Conservation (phyloP, 2,888 invertebrate genomes). For the Eilema sororculum region DNA sequence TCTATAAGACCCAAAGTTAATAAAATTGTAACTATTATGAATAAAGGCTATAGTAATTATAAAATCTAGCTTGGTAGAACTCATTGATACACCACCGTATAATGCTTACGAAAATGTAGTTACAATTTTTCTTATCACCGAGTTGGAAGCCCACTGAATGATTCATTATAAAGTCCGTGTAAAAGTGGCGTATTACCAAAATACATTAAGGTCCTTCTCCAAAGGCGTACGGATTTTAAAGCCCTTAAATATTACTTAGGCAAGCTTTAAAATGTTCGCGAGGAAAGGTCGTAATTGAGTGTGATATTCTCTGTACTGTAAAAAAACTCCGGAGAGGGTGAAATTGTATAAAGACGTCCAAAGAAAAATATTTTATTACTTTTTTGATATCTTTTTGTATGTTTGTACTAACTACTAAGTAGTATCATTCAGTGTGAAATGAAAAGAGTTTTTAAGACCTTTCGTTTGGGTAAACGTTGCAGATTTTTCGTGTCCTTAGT, state of each 20-base stretch:
- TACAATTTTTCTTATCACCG: not conserved
- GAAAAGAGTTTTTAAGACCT: constrained; percentile 6
- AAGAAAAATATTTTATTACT: constrained; percentile 36
- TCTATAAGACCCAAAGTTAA: too few relatives aligned
- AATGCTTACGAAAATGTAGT: not conserved
- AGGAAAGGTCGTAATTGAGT: constrained; percentile 49
- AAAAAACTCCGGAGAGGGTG: constrained; percentile 46
- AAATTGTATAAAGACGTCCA: constrained; percentile 38
- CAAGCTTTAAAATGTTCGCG: constrained; percentile 52
- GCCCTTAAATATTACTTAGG: constrained; percentile 53
- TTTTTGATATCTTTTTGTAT: constrained; percentile 28
- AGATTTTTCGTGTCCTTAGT: not conserved
- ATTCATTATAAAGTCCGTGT: constrained; percentile 41
- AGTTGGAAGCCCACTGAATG: constrained; percentile 4
- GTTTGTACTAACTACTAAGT: constrained; percentile 25
- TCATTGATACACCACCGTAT: not conserved
- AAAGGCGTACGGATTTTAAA: constrained; percentile 47
- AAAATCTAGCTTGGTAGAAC: not conserved
- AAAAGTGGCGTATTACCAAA: constrained; percentile 41
- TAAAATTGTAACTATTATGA: too few relatives aligned
- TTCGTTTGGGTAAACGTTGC: constrained; percentile 3
- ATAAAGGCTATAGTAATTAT: too few relatives aligned
- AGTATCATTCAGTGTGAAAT: constrained; percentile 31
- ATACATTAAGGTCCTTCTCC: constrained; percentile 47
- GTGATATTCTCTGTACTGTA: constrained; percentile 50